phyloP scores from a whole-genome alignment of 2,113 vertebrate species.

The Tenebrosternarchus preto region DNA sequence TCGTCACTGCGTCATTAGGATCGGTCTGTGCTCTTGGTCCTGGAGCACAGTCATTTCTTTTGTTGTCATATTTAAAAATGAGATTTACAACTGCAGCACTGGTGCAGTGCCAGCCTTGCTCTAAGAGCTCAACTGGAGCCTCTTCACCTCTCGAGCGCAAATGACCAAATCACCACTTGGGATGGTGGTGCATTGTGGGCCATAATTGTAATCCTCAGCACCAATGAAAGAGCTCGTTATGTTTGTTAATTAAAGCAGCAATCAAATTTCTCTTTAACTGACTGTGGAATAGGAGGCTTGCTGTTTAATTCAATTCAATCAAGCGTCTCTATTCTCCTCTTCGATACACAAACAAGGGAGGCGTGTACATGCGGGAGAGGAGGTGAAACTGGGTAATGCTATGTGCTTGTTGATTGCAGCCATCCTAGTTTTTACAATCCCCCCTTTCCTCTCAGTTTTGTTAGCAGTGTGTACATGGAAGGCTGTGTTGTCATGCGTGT shows the following conservation, averaged over 20 bases:
- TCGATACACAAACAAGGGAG: constrained; percentile 63
- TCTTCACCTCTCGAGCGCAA: constrained; percentile 61
- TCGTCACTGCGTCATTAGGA: background rate
- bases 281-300: constrained; percentile 62
- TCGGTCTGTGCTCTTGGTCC: background rate
- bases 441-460: background rate
- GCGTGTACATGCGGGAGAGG: background rate
- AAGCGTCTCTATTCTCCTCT: constrained; percentile 65
- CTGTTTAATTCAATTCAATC: constrained; percentile 69
- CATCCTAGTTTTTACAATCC: constrained; percentile 7
- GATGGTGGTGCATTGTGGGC: constrained; percentile 65
- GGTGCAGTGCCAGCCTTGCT: constrained; percentile 50
- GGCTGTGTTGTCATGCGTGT: constrained; percentile 46
- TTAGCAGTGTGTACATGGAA: constrained; percentile 43
- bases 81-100: background rate
- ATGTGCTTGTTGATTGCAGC: constrained; percentile 64
- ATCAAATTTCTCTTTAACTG: constrained; percentile 73
- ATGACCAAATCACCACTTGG: constrained; percentile 64
- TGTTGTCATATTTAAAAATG: background rate
- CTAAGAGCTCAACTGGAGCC: constrained; percentile 55
- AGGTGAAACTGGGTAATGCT: constrained; percentile 59
- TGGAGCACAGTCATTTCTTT: background rate
- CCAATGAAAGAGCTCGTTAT: constrained; percentile 71
- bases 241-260: constrained; percentile 77
- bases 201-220: constrained; percentile 74